These are phyloP conservation scores for Orthochromis malagaraziensis DNA, from an alignment of 2,113 vertebrate species.

Conservation along the genomic window DNA sequence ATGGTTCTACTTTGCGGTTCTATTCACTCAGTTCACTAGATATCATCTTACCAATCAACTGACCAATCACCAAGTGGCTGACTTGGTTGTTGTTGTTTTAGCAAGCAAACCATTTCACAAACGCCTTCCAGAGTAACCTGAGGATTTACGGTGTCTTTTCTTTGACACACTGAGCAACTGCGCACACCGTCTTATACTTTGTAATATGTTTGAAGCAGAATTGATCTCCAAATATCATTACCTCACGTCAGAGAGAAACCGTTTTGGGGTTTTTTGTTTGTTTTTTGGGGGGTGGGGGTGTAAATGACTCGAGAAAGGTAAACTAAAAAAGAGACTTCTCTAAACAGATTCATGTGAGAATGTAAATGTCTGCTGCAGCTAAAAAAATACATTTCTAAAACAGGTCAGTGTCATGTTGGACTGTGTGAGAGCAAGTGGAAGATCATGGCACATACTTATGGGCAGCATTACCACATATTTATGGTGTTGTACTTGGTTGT, in stretches of 20 bases:
- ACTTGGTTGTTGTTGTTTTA: background rate
- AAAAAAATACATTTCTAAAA: background rate
- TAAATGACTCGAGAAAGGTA: background rate
- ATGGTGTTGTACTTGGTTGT: background rate
- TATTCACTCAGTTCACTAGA: background rate
- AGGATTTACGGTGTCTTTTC: background rate
- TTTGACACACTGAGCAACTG: background rate
- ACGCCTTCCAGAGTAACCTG: background rate
- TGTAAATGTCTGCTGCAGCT: background rate
- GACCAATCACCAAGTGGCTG: background rate
- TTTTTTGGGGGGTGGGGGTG: background rate
- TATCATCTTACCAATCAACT: background rate
- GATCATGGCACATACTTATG: background rate
- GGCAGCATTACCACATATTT: background rate
- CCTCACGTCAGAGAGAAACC: fast-evolving
- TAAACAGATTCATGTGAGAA: background rate
- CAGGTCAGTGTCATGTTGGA: background rate
- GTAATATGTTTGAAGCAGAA: background rate
- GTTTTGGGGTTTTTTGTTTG: background rate
- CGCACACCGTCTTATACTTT: fast-evolving
- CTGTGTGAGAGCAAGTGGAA: background rate
- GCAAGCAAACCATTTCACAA: background rate
- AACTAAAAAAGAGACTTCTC: background rate
- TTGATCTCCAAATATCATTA: background rate
- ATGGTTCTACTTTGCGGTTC: background rate